Evolutionary conservation across 1,140 invertebrate species (phyloP), one percentile per base, ranked within the genome.

Genomic region (Trypoxylus dichotomus): DNA sequence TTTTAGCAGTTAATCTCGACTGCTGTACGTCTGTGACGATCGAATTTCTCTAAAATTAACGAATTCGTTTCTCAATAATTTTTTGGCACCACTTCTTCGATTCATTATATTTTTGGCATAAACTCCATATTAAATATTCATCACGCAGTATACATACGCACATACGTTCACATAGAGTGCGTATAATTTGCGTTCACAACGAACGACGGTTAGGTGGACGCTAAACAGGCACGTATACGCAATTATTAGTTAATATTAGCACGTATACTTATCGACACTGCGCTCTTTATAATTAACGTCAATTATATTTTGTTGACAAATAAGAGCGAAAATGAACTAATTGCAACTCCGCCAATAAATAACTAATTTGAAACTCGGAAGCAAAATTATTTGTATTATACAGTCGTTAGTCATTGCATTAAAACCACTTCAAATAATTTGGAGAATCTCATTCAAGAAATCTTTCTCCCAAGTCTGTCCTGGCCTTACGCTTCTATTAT

Each of bases 41-140:
- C 21, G 60, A 6, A 24, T 6, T 27, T 8, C 21, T 13, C 60
- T 63, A 63, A 63, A 63, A 63, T 63, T 63, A 63, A 63, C 60
- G 21, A 63, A 19, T 63, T 19, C 6, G 60, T 63, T 63, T 63
- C 60, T 19, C 60, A 63, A 63, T 63, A 63, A 37, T 37, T 25
- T 63, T 63, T 27, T 63, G 60, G 60, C 60, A 63, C 8, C 10
- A 11, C 24, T 11, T 24, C 25, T 1, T 21, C 19, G 60, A 63
- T 27, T 63, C 60, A 27, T 24, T 63, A 63, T 63, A 63, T 63
- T 63, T 63, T 19, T 63, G 60, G 60, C 60, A 63, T 63, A 63
- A 63, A 63, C 24, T 63, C 60, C 25, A 27, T 24, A 63, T 47
- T 63, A 63, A 63, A 63, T 63, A 63, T 63, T 63, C 60, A 63